Percentiles rank a stretch among this genome's conserved stretches.
Conservation (phyloP, 2,888 invertebrate species). For the Gortyna flavago region DNA sequence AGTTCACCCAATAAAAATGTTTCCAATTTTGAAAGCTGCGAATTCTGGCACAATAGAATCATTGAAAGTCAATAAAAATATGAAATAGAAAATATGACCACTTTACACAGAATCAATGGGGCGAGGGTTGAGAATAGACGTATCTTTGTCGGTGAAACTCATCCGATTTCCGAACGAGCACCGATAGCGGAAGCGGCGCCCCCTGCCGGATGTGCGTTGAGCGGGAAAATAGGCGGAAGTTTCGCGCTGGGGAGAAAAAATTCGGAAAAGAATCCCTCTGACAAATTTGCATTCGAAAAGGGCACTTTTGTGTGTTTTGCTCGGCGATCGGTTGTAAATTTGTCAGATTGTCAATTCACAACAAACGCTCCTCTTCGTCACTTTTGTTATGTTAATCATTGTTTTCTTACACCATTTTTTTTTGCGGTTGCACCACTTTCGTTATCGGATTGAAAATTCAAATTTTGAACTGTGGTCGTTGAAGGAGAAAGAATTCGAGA, state of each 20-base stretch:
- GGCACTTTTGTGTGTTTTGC: constrained; percentile 86
- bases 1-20: constrained; percentile 2
- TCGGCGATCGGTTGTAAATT: constrained; percentile 87
- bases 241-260: constrained; percentile 83
- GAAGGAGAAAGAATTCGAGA: constrained; percentile 63
- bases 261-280: constrained; percentile 82
- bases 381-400: constrained; percentile 88
- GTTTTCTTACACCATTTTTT: constrained; percentile 73
- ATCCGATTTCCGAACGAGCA: constrained; percentile 85
- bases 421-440: constrained; percentile 62
- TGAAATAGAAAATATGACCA: constrained; percentile 82
- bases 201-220: constrained; percentile 86
- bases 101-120: constrained; percentile 78
- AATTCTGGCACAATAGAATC: constrained; percentile 61
- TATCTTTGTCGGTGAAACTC: constrained; percentile 79
- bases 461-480: constrained; percentile 58
- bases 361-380: constrained; percentile 81
- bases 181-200: constrained; percentile 83
- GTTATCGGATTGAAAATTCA: constrained; percentile 59
- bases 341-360: constrained; percentile 88
- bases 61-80: constrained; percentile 83
- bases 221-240: constrained; percentile 90
- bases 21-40: constrained; percentile 28
- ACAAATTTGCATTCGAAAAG: constrained; percentile 88
- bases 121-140: constrained; percentile 79